phyloP scores from a whole-genome alignment of 2,113 vertebrate genomes.

The Meriones unguiculatus region DNA sequence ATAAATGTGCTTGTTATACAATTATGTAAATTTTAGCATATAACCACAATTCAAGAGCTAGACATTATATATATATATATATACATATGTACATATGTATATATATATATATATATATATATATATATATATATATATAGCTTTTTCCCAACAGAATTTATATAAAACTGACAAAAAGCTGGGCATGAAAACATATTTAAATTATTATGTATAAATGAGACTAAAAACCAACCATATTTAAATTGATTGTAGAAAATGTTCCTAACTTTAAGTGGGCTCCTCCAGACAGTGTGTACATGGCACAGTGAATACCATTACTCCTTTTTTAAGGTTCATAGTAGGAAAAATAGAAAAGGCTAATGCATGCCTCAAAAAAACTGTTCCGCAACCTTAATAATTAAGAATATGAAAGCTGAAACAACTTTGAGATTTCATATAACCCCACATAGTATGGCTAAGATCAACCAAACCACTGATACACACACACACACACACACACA shows the following conservation, averaged over 20 bases:
- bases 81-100: no score
- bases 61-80: no score
- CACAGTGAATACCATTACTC: background rate
- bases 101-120: no score
- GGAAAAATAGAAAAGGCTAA: background rate
- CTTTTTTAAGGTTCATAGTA: background rate
- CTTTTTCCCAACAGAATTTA: background rate
- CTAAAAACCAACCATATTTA: background rate
- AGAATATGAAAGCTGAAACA: background rate
- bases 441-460: background rate
- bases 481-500: no score
- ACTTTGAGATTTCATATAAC: background rate
- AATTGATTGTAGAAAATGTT: background rate
- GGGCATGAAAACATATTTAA: background rate
- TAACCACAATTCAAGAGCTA: background rate
- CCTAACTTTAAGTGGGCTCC: background rate
- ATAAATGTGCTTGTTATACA: background rate
- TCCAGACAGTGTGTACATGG: no score
- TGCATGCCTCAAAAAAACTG: background rate
- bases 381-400: background rate
- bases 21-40: constrained; percentile 1
- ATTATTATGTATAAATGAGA: background rate
- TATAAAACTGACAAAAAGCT: background rate
- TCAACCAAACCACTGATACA: background rate
- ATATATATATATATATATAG: no score